Percentiles rank a stretch among this genome's conserved stretches.
Conservation (phyloP, 2,888 invertebrate genomes). For the Drosophila aldrichi region DNA sequence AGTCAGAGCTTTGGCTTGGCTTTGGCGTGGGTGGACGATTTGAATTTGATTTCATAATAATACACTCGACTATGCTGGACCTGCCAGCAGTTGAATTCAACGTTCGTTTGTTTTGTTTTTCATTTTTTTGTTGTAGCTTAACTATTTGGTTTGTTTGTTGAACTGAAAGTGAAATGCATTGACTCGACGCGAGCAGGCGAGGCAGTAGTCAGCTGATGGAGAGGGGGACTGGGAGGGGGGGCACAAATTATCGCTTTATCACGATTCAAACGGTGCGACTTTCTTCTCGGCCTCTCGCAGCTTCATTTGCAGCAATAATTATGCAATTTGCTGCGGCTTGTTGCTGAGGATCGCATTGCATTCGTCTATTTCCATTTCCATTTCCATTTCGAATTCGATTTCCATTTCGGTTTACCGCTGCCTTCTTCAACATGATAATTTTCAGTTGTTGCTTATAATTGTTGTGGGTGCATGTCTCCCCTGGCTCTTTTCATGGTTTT, state of each 20-base stretch:
- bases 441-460: conserved; percentile 68
- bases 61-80: conserved; percentile 41
- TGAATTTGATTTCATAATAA: conserved; percentile 74
- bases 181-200: conserved; percentile 6
- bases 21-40: conserved; percentile 64
- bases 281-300: conserved; percentile 59
- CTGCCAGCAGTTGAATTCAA: conserved; percentile 35
- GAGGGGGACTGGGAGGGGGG: conserved; percentile 4
- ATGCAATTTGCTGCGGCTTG: conserved; percentile 71
- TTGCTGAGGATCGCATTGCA: conserved; percentile 49
- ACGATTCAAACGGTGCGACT: conserved; percentile 81
- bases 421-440: conserved; percentile 64
- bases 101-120: conserved; percentile 34
- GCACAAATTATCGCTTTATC: conserved; percentile 76
- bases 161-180: conserved; percentile 77
- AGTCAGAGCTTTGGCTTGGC: not conserved
- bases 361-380: conserved; percentile 34
- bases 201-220: not conserved
- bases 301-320: conserved; percentile 80
- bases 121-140: conserved; percentile 4
- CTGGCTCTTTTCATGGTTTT: not conserved
- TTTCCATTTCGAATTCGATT: not conserved
- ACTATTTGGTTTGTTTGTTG: conserved; percentile 65
- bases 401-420: conserved; percentile 23
- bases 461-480: conserved; percentile 64